phyloP scores from a whole-genome alignment of 2,113 vertebrate species.

The Protobothrops mucrosquamatus region DNA sequence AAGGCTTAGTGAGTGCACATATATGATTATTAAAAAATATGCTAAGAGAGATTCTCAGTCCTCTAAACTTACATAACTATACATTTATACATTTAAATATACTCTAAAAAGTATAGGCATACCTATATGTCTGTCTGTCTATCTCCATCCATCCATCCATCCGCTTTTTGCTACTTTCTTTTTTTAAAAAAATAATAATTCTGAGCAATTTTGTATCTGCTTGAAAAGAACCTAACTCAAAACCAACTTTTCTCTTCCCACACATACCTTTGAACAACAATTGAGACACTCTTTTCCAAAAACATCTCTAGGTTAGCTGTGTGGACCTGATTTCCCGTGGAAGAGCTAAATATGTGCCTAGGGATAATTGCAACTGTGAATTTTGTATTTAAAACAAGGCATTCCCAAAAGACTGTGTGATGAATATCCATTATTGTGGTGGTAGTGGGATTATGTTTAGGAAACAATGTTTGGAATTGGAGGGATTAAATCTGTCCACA shows the following conservation, averaged over 20 bases:
- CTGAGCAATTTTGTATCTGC: background rate
- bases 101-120: constrained; percentile 31
- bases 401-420: background rate
- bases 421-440: background rate
- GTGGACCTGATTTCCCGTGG: background rate
- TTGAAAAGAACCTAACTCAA: background rate
- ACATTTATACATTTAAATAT: constrained; percentile 44
- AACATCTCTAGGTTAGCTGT: background rate
- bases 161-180: background rate
- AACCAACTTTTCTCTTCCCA: background rate
- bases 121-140: constrained; percentile 29
- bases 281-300: background rate
- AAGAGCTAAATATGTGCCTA: background rate
- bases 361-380: background rate
- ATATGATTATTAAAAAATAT: constrained; percentile 25
- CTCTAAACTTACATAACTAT: constrained; percentile 35
- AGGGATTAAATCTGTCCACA: background rate
- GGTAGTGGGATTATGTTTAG: background rate
- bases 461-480: background rate
- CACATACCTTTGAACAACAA: background rate
- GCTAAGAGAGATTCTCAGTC: constrained; percentile 30
- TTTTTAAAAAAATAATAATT: background rate
- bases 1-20: constrained; percentile 12
- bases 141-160: background rate
- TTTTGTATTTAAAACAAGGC: background rate